Conservation (phyloP, 2,888 invertebrate species). For the Hirtodrosophila histrioides region DNA sequence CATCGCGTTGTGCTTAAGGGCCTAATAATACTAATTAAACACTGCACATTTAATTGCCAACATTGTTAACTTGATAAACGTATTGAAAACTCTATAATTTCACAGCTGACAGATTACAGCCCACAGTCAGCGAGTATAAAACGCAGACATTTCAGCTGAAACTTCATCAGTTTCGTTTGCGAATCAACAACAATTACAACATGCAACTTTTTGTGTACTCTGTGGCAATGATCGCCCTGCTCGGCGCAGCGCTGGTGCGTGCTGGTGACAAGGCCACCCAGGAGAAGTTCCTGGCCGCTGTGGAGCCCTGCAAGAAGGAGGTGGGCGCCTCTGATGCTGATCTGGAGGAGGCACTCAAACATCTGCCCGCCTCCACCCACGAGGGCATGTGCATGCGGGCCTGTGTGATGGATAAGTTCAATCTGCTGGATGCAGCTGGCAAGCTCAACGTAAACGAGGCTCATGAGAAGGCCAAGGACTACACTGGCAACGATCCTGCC, state of each 20-base stretch:
- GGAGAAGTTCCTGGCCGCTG: conserved; percentile 52
- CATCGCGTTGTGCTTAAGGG: conserved; percentile 11
- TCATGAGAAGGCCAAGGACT: conserved; percentile 56
- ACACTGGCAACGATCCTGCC: conserved; percentile 55
- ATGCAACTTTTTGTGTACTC: conserved; percentile 45
- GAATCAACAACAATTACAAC: conserved; percentile 27
- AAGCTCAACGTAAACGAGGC: conserved; percentile 63
- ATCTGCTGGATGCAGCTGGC: conserved; percentile 64
- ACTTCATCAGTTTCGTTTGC: conserved; percentile 41
- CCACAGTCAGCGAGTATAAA: conserved; percentile 49
- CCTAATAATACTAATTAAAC: conserved; percentile 44
- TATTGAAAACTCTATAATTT: conserved; percentile 66
- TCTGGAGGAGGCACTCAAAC: conserved; percentile 54
- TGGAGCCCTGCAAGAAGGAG: conserved; percentile 70
- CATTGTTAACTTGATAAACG: conserved; percentile 32
- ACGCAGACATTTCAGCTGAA: background rate
- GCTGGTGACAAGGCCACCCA: conserved; percentile 64
- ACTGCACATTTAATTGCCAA: conserved; percentile 31
- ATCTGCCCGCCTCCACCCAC: conserved; percentile 53
- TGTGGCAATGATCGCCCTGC: conserved; percentile 29
- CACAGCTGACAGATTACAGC: conserved; percentile 63
- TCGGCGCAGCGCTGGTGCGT: conserved; percentile 40
- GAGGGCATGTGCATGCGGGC: conserved; percentile 77
- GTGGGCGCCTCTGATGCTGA: conserved; percentile 75
- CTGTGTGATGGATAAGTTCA: conserved; percentile 72